Evolutionary conservation across 1,140 invertebrate genomes (phyloP).

Genomic region (Olivierus martensii): DNA sequence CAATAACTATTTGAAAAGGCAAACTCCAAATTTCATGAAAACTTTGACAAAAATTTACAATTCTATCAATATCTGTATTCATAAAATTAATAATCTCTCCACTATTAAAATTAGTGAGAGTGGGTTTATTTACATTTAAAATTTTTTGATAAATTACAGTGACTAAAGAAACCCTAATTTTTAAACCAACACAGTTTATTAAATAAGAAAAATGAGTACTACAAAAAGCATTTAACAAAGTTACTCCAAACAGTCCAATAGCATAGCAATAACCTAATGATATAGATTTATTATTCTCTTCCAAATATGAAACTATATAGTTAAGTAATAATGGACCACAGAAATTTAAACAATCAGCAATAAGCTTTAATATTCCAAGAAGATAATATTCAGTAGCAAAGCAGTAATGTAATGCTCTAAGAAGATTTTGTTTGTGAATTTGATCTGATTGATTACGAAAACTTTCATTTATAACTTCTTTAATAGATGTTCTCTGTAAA

Average conservation of each 20-base stretch:
- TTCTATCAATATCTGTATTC: conserved; percentile 87
- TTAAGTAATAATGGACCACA: conserved; percentile 77
- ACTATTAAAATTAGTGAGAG: conserved; percentile 42
- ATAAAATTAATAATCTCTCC: conserved; percentile 94
- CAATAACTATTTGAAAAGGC: conserved; percentile 69
- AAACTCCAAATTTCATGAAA: conserved; percentile 96
- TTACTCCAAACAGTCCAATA: conserved; percentile 40
- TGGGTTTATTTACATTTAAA: conserved; percentile 36
- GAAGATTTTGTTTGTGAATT: conserved; percentile 42
- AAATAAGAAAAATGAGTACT: conserved; percentile 80
- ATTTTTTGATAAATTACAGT: conserved; percentile 77
- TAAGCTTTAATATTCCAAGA: conserved; percentile 72
- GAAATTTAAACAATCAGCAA: conserved; percentile 69
- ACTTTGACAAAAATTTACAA: conserved; percentile 88
- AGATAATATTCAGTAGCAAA: conserved; percentile 80
- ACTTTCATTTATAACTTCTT: conserved; percentile 2
- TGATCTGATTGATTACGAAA: neutral
- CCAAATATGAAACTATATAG: conserved; percentile 62
- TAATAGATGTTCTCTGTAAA: neutral
- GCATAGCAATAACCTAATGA: conserved; percentile 65
- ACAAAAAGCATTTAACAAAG: conserved; percentile 50
- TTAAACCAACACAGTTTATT: conserved; percentile 68
- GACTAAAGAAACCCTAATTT: conserved; percentile 70
- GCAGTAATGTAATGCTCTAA: conserved; percentile 57
- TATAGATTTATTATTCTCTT: conserved; percentile 46